Evolutionary conservation across 2,113 vertebrate genomes (phyloP).

Genomic region (Pyxicephalus adspersus): DNA sequence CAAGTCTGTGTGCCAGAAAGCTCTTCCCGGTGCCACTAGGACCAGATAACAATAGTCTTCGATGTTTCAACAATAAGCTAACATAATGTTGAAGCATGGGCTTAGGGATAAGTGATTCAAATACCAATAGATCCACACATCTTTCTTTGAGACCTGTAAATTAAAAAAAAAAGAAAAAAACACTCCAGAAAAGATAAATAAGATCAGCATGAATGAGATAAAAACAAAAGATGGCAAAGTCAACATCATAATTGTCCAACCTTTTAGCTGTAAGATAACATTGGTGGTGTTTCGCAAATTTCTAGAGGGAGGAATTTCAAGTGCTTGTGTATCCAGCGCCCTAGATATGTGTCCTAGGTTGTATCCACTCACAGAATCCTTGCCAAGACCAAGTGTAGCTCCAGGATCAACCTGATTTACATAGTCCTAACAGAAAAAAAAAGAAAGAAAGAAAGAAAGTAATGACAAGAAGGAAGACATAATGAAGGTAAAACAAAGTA

Average conservation of each 20-base stretch:
- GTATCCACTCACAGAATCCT: conserved; percentile 86
- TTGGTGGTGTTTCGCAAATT: conserved; percentile 74
- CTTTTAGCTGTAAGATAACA: conserved; percentile 85
- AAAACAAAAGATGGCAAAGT: neutral
- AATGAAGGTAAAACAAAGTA: neutral
- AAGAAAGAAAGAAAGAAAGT: neutral
- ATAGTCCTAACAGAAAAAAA: conserved; percentile 77
- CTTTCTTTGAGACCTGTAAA: conserved; percentile 86
- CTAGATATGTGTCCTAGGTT: conserved; percentile 84
- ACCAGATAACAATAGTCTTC: conserved; percentile 89
- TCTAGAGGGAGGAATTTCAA: conserved; percentile 76
- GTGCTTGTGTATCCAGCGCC: conserved; percentile 79
- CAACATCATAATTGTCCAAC: conserved; percentile 63
- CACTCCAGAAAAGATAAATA: neutral
- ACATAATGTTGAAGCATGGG: conserved; percentile 98
- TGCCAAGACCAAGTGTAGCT: conserved; percentile 85
- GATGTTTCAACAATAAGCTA: conserved; percentile 90
- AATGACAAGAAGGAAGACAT: neutral
- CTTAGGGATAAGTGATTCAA: conserved; percentile 92
- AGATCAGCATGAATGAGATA: neutral
- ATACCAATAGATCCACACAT: conserved; percentile 91
- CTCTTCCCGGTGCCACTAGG: conserved; percentile 95
- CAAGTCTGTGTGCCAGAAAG: conserved; percentile 88
- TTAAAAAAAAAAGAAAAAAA: neutral
- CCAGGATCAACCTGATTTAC: conserved; percentile 90